Percentiles rank a stretch among this genome's conserved stretches.
Evolutionary conservation across 2,797 vertebrate species (phyloP).

Genomic region (Zalophus californianus): DNA sequence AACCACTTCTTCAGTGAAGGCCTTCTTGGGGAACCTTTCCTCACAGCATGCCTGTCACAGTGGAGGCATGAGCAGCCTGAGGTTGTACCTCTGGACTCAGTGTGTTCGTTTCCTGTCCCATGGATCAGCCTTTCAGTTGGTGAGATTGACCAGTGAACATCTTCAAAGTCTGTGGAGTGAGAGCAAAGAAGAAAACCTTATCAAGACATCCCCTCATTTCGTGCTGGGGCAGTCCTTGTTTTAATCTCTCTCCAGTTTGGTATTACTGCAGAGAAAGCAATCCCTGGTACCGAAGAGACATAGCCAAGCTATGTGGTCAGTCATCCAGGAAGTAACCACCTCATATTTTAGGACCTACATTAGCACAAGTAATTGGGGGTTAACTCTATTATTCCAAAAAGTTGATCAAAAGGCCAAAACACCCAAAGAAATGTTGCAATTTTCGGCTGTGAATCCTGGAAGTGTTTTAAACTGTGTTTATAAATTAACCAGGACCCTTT

Average conservation of each 20-base stretch:
- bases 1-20: not conserved
- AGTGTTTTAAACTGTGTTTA: not conserved
- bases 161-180: not conserved
- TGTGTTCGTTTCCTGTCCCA: not conserved
- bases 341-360: not conserved
- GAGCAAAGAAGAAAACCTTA: not conserved
- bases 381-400: not conserved
- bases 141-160: not conserved
- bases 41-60: not conserved
- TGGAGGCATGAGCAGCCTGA: not conserved
- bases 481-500: not conserved
- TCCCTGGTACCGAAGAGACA: not conserved
- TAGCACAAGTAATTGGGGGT: not conserved
- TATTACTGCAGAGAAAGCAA: not conserved
- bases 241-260: not conserved
- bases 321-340: not conserved
- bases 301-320: not conserved
- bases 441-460: not conserved
- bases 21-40: not conserved
- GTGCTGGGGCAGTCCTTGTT: not conserved
- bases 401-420: not conserved
- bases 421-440: not conserved
- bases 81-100: not conserved
- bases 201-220: not conserved
- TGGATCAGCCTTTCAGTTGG: not conserved